A percentile compares a stretch with the other conserved stretches of the same genome.
Conservation (phyloP, 2,113 vertebrate genomes). For the Leptocoma aspasia region DNA sequence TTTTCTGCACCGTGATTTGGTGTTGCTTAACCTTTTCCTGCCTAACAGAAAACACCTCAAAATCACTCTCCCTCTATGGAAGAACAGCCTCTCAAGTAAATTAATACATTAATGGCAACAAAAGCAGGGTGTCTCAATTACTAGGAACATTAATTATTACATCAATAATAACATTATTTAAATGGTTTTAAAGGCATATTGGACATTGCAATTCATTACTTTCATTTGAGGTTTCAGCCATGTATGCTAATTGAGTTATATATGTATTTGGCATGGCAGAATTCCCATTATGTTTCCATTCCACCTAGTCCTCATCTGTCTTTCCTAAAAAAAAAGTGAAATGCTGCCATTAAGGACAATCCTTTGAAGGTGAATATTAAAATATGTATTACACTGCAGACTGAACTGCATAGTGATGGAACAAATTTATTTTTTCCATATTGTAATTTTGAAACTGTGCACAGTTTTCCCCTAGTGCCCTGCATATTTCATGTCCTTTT, state of each 20-base stretch:
- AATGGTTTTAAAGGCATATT: slow-evolving; percentile 62
- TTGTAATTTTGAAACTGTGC: not conserved
- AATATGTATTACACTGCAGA: not conserved
- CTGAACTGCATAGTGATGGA: not conserved
- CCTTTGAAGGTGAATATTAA: not conserved
- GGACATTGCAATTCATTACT: slow-evolving; percentile 60
- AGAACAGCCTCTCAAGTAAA: not conserved
- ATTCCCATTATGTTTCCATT: not conserved
- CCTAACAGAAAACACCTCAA: not conserved
- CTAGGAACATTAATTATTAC: slow-evolving; percentile 58
- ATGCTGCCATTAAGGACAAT: not conserved
- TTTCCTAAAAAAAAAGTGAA: not conserved
- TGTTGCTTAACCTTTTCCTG: not conserved
- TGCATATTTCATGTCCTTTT: not conserved
- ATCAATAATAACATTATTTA: slow-evolving; percentile 50
- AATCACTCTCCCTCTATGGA: not conserved
- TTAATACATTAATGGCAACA: slow-evolving; percentile 27
- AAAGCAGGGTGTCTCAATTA: slow-evolving; percentile 52
- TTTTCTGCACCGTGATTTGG: not conserved
- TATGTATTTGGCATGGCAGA: not conserved
- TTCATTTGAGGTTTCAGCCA: slow-evolving; percentile 41
- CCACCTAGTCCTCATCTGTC: not conserved
- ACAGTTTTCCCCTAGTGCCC: not conserved
- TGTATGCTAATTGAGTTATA: slow-evolving; percentile 37
- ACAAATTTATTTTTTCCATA: not conserved